Percentiles rank a stretch among this genome's conserved stretches.
phyloP scores from a whole-genome alignment of 1,140 invertebrate species.

The Drosophila tropicalis region DNA sequence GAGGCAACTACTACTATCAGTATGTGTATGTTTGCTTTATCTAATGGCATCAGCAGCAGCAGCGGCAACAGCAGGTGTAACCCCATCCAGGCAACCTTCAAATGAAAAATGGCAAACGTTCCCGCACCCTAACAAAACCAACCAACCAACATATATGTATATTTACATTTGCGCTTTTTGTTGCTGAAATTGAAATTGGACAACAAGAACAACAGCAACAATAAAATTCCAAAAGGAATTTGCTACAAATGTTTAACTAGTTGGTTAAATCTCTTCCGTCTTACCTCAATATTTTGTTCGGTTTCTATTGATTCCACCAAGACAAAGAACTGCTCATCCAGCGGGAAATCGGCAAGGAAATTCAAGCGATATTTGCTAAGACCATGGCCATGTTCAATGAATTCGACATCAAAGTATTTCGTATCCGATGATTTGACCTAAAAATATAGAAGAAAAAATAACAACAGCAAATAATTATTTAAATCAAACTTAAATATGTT shows the following conservation, averaged over 20 bases:
- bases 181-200: conserved; percentile 50
- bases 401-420: conserved; percentile 53
- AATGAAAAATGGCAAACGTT: conserved; percentile 50
- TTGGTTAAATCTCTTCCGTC: conserved; percentile 14
- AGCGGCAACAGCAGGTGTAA: conserved; percentile 22
- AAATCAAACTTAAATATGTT: background rate
- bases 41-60: conserved; percentile 58
- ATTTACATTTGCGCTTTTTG: conserved; percentile 61
- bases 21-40: conserved; percentile 62
- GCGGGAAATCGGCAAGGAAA: conserved; percentile 47
- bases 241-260: background rate
- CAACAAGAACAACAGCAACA: background rate
- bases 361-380: conserved; percentile 58
- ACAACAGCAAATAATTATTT: background rate
- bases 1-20: conserved; percentile 40
- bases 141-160: conserved; percentile 12
- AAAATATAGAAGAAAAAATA: conserved; percentile 4
- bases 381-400: conserved; percentile 62
- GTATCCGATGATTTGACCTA: conserved; percentile 59
- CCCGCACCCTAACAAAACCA: background rate
- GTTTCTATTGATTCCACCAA: conserved; percentile 57
- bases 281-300: conserved; percentile 58
- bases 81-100: conserved; percentile 9
- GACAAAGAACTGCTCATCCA: conserved; percentile 55
- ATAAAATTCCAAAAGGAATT: background rate